Percentiles rank a stretch among this genome's conserved stretches.
Conservation (phyloP, 2,888 invertebrate genomes). For the Lasioglossum marginatum region DNA sequence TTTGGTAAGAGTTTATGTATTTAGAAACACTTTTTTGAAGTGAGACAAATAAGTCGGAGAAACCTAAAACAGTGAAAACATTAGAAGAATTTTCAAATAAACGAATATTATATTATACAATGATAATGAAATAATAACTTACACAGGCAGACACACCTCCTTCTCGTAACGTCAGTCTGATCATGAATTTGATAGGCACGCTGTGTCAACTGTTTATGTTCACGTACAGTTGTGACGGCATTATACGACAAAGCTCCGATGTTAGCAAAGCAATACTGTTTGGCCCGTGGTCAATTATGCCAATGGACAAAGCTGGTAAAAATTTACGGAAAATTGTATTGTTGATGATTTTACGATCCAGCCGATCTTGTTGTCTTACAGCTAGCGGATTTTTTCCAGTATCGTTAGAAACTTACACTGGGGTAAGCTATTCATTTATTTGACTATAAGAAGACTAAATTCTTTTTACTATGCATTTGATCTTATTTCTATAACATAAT, state of each 20-base stretch:
- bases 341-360: constrained; percentile 59
- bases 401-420: constrained; percentile 58
- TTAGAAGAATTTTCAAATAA: too few relatives aligned
- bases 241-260: constrained; percentile 20
- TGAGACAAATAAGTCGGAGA: background rate
- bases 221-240: constrained; percentile 38
- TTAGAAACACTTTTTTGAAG: background rate
- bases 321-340: constrained; percentile 51
- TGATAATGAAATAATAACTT: background rate
- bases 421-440: constrained; percentile 28
- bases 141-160: background rate
- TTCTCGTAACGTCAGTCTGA: constrained; percentile 12
- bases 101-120: background rate
- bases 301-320: constrained; percentile 22
- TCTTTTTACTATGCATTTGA: background rate
- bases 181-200: constrained; percentile 1
- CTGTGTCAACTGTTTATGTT: constrained; percentile 43
- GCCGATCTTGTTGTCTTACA: constrained; percentile 49
- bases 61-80: too few relatives aligned
- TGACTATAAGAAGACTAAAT: background rate
- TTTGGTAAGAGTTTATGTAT: constrained; percentile 41
- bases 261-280: background rate
- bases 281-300: constrained; percentile 15
- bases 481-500: background rate
- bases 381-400: constrained; percentile 56